A percentile compares a stretch with the other conserved stretches of the same genome.
Evolutionary conservation across 2,113 vertebrate genomes (phyloP).

Genomic region (Heterochromis multidens): DNA sequence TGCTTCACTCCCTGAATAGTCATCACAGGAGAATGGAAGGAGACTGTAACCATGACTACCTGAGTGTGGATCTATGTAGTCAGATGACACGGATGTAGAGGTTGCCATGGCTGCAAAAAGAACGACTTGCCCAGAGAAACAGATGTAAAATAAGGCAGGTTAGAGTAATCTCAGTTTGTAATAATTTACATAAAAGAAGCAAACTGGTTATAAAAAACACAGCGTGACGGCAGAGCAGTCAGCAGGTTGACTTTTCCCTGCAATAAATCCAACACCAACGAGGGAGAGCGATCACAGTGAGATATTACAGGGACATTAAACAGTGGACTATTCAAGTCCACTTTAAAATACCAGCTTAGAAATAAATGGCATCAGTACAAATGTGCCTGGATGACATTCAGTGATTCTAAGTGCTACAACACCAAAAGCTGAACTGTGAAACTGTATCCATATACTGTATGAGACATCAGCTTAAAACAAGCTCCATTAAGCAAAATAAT

Average conservation of each 20-base stretch:
- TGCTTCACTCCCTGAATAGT: slow-evolving; percentile 10
- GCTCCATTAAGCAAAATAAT: background rate
- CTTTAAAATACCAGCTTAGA: background rate
- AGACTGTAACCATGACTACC: slow-evolving; percentile 69
- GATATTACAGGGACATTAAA: background rate
- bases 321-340: background rate
- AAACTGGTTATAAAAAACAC: background rate
- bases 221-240: background rate
- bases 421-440: background rate
- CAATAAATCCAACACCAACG: background rate
- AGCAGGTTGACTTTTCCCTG: background rate
- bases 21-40: slow-evolving; percentile 41
- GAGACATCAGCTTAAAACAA: background rate
- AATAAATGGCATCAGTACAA: background rate
- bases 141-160: slow-evolving; percentile 9
- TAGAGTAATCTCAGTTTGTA: background rate
- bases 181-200: background rate
- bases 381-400: background rate
- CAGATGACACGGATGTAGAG: slow-evolving; percentile 35
- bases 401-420: background rate
- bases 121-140: slow-evolving; percentile 29
- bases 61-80: slow-evolving; percentile 44
- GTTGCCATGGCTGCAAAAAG: slow-evolving; percentile 64
- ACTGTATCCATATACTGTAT: background rate
- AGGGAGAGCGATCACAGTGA: background rate